Percentiles rank a stretch among this genome's conserved stretches.
phyloP scores from a whole-genome alignment of 2,888 invertebrate species.

The Ormyrus labotus region DNA sequence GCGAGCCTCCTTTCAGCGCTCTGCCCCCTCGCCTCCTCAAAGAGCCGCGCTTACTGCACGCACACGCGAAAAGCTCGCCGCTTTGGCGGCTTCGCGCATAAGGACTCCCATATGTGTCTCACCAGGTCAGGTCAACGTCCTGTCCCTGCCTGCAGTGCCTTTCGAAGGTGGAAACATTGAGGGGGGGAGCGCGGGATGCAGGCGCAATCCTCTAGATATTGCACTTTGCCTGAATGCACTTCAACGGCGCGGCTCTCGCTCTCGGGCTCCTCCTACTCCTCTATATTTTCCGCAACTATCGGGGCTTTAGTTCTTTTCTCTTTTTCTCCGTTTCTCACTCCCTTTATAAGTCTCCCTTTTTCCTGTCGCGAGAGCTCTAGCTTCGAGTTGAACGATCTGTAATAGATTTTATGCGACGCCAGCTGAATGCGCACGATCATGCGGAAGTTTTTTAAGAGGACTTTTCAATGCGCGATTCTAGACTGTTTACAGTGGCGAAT shows the following conservation, averaged over 20 bases:
- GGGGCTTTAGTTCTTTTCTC: conserved; percentile 33
- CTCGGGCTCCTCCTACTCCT: conserved; percentile 55
- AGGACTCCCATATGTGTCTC: conserved; percentile 73
- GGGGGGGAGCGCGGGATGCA: conserved; percentile 55
- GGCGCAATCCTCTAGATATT: conserved; percentile 68
- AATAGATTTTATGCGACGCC: conserved; percentile 39
- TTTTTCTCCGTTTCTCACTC: conserved; percentile 10
- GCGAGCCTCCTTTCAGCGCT: conserved; percentile 47
- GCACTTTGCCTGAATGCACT: conserved; percentile 66
- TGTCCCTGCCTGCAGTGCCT: conserved; percentile 60
- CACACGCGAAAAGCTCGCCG: conserved; percentile 40
- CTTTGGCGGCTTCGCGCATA: conserved; percentile 59
- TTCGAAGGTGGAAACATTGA: conserved; percentile 27
- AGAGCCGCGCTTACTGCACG: conserved; percentile 47
- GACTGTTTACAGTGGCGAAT: neutral
- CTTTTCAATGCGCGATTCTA: neutral
- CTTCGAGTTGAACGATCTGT: conserved; percentile 30
- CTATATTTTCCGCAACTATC: conserved; percentile 44
- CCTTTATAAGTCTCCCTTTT: neutral
- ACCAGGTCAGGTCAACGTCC: conserved; percentile 76
- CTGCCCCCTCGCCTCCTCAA: conserved; percentile 10
- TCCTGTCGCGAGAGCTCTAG: neutral
- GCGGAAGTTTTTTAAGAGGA: neutral
- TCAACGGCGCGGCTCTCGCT: conserved; percentile 55
- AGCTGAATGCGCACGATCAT: conserved; percentile 7